A percentile compares a stretch with the other conserved stretches of the same genome.
Evolutionary conservation across 2,888 invertebrate genomes (phyloP).

Genomic region (Charanyca ferruginea): DNA sequence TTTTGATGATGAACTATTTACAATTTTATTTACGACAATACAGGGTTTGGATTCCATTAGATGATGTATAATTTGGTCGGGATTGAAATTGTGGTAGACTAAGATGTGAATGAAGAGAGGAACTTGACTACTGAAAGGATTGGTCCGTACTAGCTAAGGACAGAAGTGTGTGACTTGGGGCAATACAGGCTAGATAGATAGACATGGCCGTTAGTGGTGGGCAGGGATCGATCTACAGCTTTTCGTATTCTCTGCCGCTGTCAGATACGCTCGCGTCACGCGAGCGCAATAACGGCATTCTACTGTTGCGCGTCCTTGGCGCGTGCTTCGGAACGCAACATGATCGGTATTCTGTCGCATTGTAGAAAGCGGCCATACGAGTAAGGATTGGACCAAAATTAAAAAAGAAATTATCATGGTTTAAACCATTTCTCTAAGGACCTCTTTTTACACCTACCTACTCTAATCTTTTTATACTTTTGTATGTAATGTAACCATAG

Average conservation of each 20-base stretch:
- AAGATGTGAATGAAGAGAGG: not conserved
- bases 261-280: no score
- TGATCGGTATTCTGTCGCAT: not conserved
- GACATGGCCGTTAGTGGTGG: not conserved
- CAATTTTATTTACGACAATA: not conserved
- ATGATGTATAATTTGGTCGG: not conserved
- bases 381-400: not conserved
- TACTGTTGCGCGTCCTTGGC: no score
- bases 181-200: not conserved
- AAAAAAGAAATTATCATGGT: not conserved
- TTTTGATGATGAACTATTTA: not conserved
- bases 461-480: constrained; percentile 66
- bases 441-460: constrained; percentile 6
- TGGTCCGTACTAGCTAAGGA: no score
- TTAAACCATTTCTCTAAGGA: constrained; percentile 10
- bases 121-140: not conserved
- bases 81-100: not conserved
- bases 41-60: not conserved
- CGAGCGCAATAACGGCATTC: no score
- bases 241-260: no score
- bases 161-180: not conserved
- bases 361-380: not conserved
- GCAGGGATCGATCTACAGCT: no score
- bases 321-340: no score
- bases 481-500: constrained; percentile 59